Base-by-base conservation (phyloP, 2,113 vertebrate genomes). In the Bucco capensis region DNA sequence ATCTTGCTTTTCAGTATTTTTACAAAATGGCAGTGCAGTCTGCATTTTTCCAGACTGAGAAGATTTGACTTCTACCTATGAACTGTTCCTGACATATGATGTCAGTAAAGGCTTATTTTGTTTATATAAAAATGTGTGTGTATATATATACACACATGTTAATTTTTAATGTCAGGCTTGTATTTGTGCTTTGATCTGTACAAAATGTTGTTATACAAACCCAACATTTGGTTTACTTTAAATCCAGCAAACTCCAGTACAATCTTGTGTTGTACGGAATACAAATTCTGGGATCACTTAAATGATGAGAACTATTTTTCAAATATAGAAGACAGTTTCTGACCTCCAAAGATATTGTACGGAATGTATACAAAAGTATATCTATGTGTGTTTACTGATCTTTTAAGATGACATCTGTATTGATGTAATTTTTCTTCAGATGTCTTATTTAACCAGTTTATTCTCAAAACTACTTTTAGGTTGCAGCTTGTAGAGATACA, bases 401-500 rank as follows among this genome's bases (percentile, higher is more conserved):
- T 42, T 64, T 42, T 64, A 31, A 22, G 28, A 64, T 42, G 38
- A 42, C 61, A 64, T 64, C 61, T 64, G 38, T 42, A 31, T 42
- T 30, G 38, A 64, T 42, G 38, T 42, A 64, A 31, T 64, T 64
- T 64, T 64, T 64, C 61, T 64, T 64, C 38, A 31, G 27, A 64
- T 64, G 19, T 17, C 61, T 40, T 42, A 42, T 64, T 64, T 64
- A 42, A 64, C 19, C 4, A 28, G 3, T 61, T 51, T 79, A 50
- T 82, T 95, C 30, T 88, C 17, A 82, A 92, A 92, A 92, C 12
- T 90, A 17, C 70, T 60, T 66, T 9, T 50, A 99, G 99, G 99
- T 99, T 82, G 98, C 99, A 94, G 99, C 99, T 21, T 99, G 99
- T 97, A 98, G 97, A 98, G 99, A 99, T 98, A 99, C 99, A 73